A percentile compares a stretch with the other conserved stretches of the same genome.
Evolutionary conservation across 2,797 vertebrate species (phyloP).

Genomic region (Vipera ursinii): DNA sequence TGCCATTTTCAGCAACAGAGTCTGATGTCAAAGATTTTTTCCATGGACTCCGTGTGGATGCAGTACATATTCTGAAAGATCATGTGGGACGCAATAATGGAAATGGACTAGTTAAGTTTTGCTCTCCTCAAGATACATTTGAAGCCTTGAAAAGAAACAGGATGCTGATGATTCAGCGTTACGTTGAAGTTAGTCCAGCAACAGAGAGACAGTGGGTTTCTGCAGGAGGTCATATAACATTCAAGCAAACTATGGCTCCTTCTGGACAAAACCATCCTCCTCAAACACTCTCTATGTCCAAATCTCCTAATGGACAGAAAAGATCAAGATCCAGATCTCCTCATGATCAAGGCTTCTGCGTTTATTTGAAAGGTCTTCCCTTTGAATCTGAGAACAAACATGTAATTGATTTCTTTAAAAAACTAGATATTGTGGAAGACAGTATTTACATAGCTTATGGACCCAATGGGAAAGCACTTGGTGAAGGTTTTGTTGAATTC

Average conservation of each 20-base stretch:
- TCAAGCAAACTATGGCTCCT: conserved; percentile 77
- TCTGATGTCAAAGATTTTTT: conserved; percentile 93
- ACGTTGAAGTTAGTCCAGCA: conserved; percentile 89
- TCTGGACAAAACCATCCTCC: conserved; percentile 74
- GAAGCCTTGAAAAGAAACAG: conserved; percentile 92
- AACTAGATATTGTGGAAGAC: conserved; percentile 91
- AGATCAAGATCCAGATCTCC: conserved; percentile 92
- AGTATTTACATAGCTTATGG: conserved; percentile 97
- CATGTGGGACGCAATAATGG: conserved; percentile 88
- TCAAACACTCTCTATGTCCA: conserved; percentile 72
- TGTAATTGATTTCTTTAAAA: conserved; percentile 97
- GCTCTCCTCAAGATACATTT: conserved; percentile 91
- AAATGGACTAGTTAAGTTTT: conserved; percentile 93
- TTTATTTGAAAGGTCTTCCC: conserved; percentile 95
- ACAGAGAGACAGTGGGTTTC: conserved; percentile 93
- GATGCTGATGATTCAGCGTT: conserved; percentile 95
- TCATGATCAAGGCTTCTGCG: conserved; percentile 90
- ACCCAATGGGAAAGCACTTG: conserved; percentile 93
- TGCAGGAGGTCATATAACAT: conserved; percentile 77
- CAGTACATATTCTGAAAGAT: conserved; percentile 86
- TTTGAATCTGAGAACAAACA: conserved; percentile 97
- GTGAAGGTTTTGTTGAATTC: conserved; percentile 97
- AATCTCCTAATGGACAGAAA: conserved; percentile 78
- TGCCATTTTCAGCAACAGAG: conserved; percentile 90
- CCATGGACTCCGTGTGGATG: conserved; percentile 88